Percentiles rank a stretch among this genome's conserved stretches.
phyloP scores from a whole-genome alignment of 2,888 invertebrate genomes.

The Liposcelis brunnea region DNA sequence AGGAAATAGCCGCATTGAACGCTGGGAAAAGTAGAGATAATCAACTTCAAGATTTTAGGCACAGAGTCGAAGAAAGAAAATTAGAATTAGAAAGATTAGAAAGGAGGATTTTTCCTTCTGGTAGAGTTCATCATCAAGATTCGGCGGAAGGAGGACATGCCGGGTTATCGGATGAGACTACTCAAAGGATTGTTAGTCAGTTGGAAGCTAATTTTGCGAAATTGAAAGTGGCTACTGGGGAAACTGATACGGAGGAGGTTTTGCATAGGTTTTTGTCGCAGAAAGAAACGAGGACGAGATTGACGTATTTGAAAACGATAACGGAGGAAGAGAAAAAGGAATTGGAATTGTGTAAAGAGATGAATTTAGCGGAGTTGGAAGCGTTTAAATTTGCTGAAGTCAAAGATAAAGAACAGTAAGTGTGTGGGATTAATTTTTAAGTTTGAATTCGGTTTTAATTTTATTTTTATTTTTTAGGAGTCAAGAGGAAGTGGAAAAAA shows the following conservation, averaged over 20 bases:
- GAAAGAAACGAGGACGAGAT: constrained; percentile 49
- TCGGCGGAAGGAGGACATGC: constrained; percentile 11
- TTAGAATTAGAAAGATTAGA: constrained; percentile 59
- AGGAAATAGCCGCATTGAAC: constrained; percentile 49
- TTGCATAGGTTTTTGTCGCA: constrained; percentile 55
- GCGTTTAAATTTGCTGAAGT: constrained; percentile 62
- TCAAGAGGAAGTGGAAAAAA: constrained; percentile 46
- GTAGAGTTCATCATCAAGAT: constrained; percentile 15
- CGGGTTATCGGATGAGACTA: neutral
- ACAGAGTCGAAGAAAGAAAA: constrained; percentile 51
- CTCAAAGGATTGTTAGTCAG: neutral
- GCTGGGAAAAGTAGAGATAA: constrained; percentile 45
- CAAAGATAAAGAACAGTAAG: constrained; percentile 64
- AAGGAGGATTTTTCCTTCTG: constrained; percentile 47
- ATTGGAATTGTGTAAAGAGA: constrained; percentile 47
- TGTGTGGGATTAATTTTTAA: too few species aligned
- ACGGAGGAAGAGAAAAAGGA: constrained; percentile 57
- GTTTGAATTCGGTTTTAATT: constrained; percentile 7
- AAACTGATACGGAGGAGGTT: constrained; percentile 55
- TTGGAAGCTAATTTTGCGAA: constrained; percentile 35
- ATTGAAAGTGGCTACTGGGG: constrained; percentile 60
- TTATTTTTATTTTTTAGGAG: constrained; percentile 33
- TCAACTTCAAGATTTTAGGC: constrained; percentile 32
- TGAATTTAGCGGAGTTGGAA: constrained; percentile 49
- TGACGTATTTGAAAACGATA: constrained; percentile 48